Base-by-base conservation (phyloP, 1,140 invertebrate genomes). In the Drosophila triauraria region DNA sequence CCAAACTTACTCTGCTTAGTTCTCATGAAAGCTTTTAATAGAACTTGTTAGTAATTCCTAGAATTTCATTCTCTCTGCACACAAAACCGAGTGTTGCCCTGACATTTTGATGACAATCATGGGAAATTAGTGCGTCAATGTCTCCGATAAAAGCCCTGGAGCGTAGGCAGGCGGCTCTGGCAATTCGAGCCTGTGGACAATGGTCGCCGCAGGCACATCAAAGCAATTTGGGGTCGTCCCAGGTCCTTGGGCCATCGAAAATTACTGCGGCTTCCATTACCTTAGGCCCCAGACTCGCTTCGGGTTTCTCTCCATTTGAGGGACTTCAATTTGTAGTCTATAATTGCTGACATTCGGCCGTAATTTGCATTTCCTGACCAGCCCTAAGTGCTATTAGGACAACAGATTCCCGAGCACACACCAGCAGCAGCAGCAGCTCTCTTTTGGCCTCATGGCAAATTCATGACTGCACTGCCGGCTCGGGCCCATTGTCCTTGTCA, bases 401-500 rank as follows among this genome's bases (percentile, higher is more conserved):
- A 79, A 54, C 64, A 75, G 61, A 58, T 46, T 67, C 44, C 42
- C 43, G 15, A 53, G 46, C 40, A 47, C 27, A 35, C 27, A 32
- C 32, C 51, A 15, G 46, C 20, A 20, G 20, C 20, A 20, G 20
- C 20, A 20, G 20, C 27, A 51, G 23, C 20, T 50, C 20, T 38
- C 48, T 10, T 25, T 15, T 56, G 57, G 57, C 40, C 54, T 58
- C 81, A 84, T 87, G 78, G 60, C 54, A 50, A 80, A 87, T 87
- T 87, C 83, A 87, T 83, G 83, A 51, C 60, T 61, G 57, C 62
- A 57, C 53, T 50, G 71, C 23, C 56, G 43, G 44, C 40, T 58
- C 61, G 69, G 69, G 76, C 48, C 77, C 72, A 84, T 84, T 88
- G 84, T 78, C 80, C 84, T 80, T 80, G 80, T 44, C 13, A 48